phyloP scores from a whole-genome alignment of 2,888 invertebrate species.

The Rotaria socialis region DNA sequence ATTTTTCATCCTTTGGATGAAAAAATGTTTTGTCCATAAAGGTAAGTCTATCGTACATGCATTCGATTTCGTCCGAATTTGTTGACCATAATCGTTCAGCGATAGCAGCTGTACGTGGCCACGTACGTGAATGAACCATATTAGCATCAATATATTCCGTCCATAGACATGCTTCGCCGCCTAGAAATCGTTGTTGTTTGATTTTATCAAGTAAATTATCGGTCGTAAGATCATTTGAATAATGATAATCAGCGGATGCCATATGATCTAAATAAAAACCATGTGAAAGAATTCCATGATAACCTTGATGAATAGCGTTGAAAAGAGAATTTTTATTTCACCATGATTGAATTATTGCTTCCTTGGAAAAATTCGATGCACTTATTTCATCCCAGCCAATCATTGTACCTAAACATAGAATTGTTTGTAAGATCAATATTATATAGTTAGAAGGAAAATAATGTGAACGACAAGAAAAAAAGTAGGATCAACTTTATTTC shows the following conservation, averaged over 20 bases:
- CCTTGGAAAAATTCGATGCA: not conserved
- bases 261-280: not conserved
- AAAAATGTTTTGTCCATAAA: not conserved
- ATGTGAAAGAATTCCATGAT: not conserved
- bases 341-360: not conserved
- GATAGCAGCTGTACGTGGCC: not conserved
- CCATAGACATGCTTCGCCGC: not conserved
- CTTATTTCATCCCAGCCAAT: constrained; percentile 10
- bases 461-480: no score
- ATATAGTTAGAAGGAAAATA: no score
- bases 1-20: not conserved
- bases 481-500: no score
- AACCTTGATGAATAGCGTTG: not conserved
- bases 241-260: not conserved
- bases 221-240: not conserved
- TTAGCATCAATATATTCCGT: constrained; percentile 38
- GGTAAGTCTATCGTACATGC: not conserved
- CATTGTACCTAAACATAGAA: not conserved
- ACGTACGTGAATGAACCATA: not conserved
- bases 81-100: constrained; percentile 28
- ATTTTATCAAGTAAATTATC: not conserved
- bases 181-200: not conserved
- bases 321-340: not conserved
- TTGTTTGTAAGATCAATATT: no score
- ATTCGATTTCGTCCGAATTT: not conserved